These are phyloP conservation scores for Vireo griseus DNA, from an alignment of 2,797 vertebrate species.

Conservation along the genomic window DNA sequence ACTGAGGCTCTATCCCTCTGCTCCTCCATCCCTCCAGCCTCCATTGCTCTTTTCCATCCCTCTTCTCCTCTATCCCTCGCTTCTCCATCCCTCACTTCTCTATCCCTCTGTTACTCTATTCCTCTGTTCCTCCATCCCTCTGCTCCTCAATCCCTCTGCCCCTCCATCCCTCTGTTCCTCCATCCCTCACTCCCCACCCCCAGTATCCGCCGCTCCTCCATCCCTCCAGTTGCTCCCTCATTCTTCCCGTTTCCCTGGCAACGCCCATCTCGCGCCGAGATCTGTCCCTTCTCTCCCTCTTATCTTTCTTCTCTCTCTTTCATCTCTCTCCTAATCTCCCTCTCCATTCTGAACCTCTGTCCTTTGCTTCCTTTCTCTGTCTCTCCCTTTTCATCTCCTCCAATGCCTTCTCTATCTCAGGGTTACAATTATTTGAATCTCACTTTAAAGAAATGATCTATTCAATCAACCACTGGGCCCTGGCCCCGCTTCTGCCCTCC, in stretches of 20 bases:
- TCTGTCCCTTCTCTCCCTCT: conserved; percentile 65
- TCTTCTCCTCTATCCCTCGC: background rate
- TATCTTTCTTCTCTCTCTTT: conserved; percentile 60
- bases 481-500: background rate
- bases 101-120: background rate
- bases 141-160: background rate
- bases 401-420: conserved; percentile 29
- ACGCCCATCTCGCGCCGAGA: conserved; percentile 69
- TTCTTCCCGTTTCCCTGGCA: conserved; percentile 78
- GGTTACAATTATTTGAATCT: conserved; percentile 54
- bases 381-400: conserved; percentile 39
- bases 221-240: conserved; percentile 62
- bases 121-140: background rate
- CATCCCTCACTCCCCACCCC: conserved; percentile 28
- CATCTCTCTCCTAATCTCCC: conserved; percentile 60
- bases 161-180: background rate
- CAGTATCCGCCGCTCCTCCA: conserved; percentile 57
- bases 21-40: background rate
- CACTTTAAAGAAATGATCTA: background rate
- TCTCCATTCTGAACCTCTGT: conserved; percentile 52
- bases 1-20: background rate
- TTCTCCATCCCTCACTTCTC: background rate
- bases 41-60: background rate
- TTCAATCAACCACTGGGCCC: background rate
- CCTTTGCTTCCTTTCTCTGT: conserved; percentile 57